A percentile compares a stretch with the other conserved stretches of the same genome.
These are phyloP conservation scores for Acleris cristana DNA, from an alignment of 2,888 invertebrate species.

Conservation along the genomic window DNA sequence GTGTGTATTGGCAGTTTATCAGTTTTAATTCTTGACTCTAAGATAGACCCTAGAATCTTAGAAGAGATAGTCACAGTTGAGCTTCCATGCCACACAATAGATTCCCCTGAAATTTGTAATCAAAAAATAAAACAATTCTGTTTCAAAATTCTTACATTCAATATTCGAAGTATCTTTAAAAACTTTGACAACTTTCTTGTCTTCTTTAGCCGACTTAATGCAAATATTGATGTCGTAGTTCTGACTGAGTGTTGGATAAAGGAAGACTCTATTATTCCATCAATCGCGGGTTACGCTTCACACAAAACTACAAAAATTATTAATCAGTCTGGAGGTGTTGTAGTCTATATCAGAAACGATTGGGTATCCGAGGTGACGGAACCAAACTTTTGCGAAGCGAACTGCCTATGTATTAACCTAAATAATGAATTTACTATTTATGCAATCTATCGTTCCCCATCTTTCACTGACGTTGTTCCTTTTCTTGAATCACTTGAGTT, in stretches of 20 bases:
- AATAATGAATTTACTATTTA: not conserved
- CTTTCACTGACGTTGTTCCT: not conserved
- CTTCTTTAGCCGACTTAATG: not conserved
- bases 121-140: not conserved
- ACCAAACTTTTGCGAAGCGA: not conserved
- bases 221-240: not conserved
- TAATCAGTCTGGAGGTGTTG: not conserved
- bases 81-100: not conserved
- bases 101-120: not conserved
- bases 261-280: conserved; percentile 1
- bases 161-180: not conserved
- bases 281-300: not conserved
- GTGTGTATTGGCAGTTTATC: no score
- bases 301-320: not conserved
- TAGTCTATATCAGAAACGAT: not conserved
- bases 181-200: conserved; percentile 1
- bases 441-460: conserved; percentile 1
- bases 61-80: not conserved
- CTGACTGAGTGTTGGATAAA: not conserved
- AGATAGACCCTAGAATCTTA: not conserved
- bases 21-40: no score
- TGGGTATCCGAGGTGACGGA: not conserved
- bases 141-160: conserved; percentile 2
- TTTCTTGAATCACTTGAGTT: not conserved
- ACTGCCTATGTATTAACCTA: not conserved